Conservation (phyloP, 2,113 vertebrate species). For the Herpailurus yagouaroundi region DNA sequence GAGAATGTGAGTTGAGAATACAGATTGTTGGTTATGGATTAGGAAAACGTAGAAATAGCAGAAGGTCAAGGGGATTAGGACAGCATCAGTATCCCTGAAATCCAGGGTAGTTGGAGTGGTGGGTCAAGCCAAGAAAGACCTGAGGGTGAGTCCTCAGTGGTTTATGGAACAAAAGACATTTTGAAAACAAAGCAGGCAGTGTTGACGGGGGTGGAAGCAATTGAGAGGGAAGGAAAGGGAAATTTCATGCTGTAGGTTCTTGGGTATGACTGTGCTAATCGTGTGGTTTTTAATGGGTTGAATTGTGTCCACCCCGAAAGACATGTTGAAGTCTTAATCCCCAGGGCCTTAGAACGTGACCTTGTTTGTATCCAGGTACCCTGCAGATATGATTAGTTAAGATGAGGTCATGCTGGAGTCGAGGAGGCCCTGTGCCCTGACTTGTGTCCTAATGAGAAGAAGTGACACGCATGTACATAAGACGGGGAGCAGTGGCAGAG, state of each 20-base stretch:
- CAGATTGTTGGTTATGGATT: background rate
- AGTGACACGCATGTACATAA: background rate
- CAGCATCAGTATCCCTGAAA: background rate
- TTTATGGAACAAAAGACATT: background rate
- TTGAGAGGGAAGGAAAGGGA: background rate
- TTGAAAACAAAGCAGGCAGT: background rate
- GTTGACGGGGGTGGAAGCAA: background rate
- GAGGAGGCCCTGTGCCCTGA: background rate
- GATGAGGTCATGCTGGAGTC: background rate
- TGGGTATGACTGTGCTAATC: background rate
- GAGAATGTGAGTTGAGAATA: background rate
- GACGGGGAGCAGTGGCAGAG: background rate
- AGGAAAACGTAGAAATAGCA: background rate
- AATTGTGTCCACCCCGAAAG: background rate
- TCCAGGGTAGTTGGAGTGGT: background rate
- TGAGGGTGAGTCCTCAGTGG: background rate
- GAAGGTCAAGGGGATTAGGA: background rate
- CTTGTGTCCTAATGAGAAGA: background rate
- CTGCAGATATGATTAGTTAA: background rate
- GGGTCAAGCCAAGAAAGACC: background rate
- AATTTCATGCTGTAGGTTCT: background rate
- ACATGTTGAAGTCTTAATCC: background rate
- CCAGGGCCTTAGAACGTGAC: background rate
- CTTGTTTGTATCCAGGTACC: background rate
- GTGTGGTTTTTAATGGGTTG: background rate